Evolutionary conservation across 2,888 invertebrate species (phyloP), one percentile per base, ranked within the genome.

Genomic region (Eupithecia subumbrata): DNA sequence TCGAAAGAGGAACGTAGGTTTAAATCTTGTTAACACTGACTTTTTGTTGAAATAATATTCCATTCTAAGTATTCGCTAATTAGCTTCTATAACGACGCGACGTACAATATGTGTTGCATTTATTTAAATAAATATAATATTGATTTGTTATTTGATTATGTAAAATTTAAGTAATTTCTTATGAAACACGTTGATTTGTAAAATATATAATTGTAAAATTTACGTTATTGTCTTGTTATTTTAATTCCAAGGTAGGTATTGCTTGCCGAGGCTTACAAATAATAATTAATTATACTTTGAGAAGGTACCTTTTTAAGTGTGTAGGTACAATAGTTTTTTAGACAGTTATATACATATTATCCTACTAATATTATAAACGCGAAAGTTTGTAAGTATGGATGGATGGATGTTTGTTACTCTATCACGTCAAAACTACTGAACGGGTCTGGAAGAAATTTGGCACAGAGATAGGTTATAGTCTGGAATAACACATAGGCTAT

Each of bases 161-260:
- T 34, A 34, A 34, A 14, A 30, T 63, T 63, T 1, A 30, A 34
- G 34, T 64, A 34, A 67, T 40, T 67, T 18, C 40, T 22, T 67
- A 68, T 43, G 22, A 43, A 74, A 75, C 45, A 56, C 52, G 67
- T 74, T 70, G 69, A 70, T 74, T 67, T 71, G 56, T 70, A 34
- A 74, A 74, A 74, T 74, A 56, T 66, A 72, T 66, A 48, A 52
- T 37, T 40, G 11, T n/a, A 25, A 43, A 68, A 68, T 40, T 56
- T 14, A 68, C 12, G 5, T 37, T n/a, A 40, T 40, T 43, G 14
- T 12, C 12, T 22, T 68, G 40, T 43, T 43, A 43, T 43, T 43
- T 43, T 45, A 45, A 34, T 5, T 64, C 34, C 14, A 60, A 14
- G 1, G n/a, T 16, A 8, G 5, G 52, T 60, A 9, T 25, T 56